Percentiles rank a stretch among this genome's conserved stretches.
These are phyloP conservation scores for Agrochola litura DNA, from an alignment of 2,888 invertebrate genomes.

Conservation along the genomic window DNA sequence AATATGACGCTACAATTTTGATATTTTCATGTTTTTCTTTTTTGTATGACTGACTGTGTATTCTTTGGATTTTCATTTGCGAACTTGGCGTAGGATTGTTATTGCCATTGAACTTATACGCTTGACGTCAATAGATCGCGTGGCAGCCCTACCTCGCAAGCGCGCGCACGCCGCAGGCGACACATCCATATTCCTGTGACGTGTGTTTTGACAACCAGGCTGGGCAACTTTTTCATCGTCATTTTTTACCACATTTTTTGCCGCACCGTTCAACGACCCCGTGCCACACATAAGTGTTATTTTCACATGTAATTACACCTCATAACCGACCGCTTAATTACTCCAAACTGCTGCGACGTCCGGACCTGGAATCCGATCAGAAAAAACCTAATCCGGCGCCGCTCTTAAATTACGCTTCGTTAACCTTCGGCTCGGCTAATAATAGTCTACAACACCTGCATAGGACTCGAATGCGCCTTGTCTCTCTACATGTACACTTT, in stretches of 20 bases:
- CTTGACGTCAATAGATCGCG: slow-evolving; percentile 21
- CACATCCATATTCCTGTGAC: slow-evolving; percentile 88
- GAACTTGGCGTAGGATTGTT: background rate
- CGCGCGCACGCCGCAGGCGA: slow-evolving; percentile 79
- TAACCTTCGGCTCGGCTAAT: slow-evolving; percentile 78
- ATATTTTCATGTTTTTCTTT: background rate
- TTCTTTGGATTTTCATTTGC: background rate
- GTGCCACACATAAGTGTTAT: slow-evolving; percentile 78
- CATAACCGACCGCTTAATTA: slow-evolving; percentile 87
- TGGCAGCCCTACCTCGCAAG: slow-evolving; percentile 70
- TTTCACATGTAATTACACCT: slow-evolving; percentile 86
- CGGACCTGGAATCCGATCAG: slow-evolving; percentile 75
- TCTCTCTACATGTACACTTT: slow-evolving; percentile 80
- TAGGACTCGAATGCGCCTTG: slow-evolving; percentile 71
- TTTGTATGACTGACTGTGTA: background rate
- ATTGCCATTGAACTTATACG: slow-evolving; percentile 7
- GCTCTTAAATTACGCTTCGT: slow-evolving; percentile 81
- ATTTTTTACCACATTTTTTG: slow-evolving; percentile 80
- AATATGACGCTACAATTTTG: background rate
- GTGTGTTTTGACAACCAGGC: slow-evolving; percentile 86
- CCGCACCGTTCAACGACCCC: slow-evolving; percentile 79
- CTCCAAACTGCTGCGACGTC: slow-evolving; percentile 83
- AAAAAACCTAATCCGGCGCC: slow-evolving; percentile 83
- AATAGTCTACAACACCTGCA: slow-evolving; percentile 70
- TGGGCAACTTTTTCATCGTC: slow-evolving; percentile 77